Evolutionary conservation across 2,888 invertebrate species (phyloP).

Genomic region (Drosophila percnosoma): DNA sequence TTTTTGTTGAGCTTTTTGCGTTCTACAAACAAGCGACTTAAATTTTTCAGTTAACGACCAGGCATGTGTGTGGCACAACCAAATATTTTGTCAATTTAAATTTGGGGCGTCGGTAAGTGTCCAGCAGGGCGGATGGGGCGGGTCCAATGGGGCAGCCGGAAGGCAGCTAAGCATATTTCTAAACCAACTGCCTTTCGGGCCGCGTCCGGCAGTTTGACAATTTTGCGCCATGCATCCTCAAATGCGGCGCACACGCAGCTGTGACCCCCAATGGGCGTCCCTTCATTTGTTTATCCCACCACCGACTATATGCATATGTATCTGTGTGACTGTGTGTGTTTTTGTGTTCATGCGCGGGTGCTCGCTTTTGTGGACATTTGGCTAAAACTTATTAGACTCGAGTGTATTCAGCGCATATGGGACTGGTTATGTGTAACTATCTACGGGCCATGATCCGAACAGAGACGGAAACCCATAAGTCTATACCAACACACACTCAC

Average conservation of each 20-base stretch:
- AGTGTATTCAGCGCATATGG: conserved; percentile 73
- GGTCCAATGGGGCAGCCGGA: conserved; percentile 31
- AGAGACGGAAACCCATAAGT: conserved; percentile 16
- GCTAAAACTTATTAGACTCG: conserved; percentile 79
- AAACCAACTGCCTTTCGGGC: conserved; percentile 72
- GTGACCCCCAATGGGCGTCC: conserved; percentile 56
- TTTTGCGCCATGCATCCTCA: conserved; percentile 65
- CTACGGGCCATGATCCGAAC: conserved; percentile 45
- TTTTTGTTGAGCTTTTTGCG: not conserved
- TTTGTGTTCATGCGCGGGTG: conserved; percentile 29
- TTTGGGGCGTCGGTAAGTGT: conserved; percentile 49
- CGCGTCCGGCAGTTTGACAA: conserved; percentile 73
- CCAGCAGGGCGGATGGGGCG: conserved; percentile 1
- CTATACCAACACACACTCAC: conserved; percentile 12
- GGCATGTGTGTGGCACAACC: conserved; percentile 28
- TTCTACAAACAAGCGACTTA: conserved; percentile 31
- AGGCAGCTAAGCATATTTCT: conserved; percentile 67
- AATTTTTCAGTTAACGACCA: conserved; percentile 52
- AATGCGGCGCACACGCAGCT: conserved; percentile 71
- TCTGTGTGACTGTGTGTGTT: conserved; percentile 10
- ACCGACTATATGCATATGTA: conserved; percentile 23
- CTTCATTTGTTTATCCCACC: conserved; percentile 73
- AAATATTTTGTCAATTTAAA: conserved; percentile 81
- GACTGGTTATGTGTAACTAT: conserved; percentile 52
- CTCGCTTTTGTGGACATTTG: conserved; percentile 65